Conservation (phyloP, 2,888 invertebrate genomes). For the Ditula angustiorana region DNA sequence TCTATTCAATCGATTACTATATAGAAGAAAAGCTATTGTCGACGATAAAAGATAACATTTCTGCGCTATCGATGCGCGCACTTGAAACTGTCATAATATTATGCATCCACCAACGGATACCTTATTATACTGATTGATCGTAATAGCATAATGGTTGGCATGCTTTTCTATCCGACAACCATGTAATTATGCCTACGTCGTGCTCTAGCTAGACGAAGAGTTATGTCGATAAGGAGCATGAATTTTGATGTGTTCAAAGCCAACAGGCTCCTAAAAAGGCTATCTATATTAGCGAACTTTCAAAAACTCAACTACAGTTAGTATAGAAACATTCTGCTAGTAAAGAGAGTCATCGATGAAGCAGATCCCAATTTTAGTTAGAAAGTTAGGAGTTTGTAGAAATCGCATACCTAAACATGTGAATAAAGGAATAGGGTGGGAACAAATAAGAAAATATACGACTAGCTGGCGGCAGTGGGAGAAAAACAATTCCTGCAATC, state of each 20-base stretch:
- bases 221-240: background rate
- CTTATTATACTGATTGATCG: constrained; percentile 35
- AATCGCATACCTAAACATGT: background rate
- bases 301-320: too few relatives aligned
- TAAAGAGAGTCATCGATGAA: too few relatives aligned
- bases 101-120: constrained; percentile 37
- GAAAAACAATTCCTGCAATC: constrained; percentile 1
- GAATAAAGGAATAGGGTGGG: background rate
- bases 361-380: too few relatives aligned
- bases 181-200: constrained; percentile 20
- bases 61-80: constrained; percentile 22
- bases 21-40: constrained; percentile 14
- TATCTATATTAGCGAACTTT: too few relatives aligned
- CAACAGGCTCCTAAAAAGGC: too few relatives aligned
- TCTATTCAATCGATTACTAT: background rate
- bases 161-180: constrained; percentile 24
- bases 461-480: background rate
- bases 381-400: too few relatives aligned
- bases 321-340: too few relatives aligned
- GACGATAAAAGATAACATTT: constrained; percentile 32
- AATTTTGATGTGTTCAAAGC: background rate
- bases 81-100: constrained; percentile 38
- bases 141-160: constrained; percentile 32
- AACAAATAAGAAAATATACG: background rate
- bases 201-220: constrained; percentile 14